Evolutionary conservation across 1,140 invertebrate genomes (phyloP).

Genomic region (Probaryconus sp.): DNA sequence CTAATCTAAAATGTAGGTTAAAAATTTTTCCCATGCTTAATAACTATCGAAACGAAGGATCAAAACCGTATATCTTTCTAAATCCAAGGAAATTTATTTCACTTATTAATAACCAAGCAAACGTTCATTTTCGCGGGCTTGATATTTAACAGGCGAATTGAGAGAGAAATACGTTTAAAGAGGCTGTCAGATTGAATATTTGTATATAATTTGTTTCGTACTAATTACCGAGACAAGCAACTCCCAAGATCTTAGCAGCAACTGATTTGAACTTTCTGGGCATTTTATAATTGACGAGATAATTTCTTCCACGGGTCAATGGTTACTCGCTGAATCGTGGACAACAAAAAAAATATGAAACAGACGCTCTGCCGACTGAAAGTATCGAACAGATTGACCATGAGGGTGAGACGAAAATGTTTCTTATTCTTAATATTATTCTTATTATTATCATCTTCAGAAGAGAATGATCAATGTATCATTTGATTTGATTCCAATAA

Average conservation of each 20-base stretch:
- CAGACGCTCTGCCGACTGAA: neutral
- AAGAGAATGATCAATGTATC: no score
- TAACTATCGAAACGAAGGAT: no score
- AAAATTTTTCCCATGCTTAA: no score
- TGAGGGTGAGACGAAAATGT: neutral
- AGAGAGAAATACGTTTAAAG: no score
- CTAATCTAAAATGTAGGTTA: no score
- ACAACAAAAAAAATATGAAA: constrained; percentile 17
- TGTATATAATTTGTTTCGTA: constrained; percentile 2
- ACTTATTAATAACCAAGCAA: no score
- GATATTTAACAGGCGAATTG: no score
- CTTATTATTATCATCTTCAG: neutral
- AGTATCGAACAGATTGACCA: constrained; percentile 7
- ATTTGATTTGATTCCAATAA: no score
- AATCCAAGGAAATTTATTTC: no score
- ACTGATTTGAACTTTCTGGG: constrained; percentile 18
- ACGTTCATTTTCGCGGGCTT: no score
- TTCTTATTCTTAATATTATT: no score
- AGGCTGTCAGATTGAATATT: constrained; percentile 11
- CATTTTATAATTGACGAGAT: constrained; percentile 34
- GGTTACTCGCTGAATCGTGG: constrained; percentile 15
- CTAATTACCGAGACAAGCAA: constrained; percentile 17
- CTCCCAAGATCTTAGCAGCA: constrained; percentile 9
- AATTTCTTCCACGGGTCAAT: constrained; percentile 28
- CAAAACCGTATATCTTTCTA: no score